These are phyloP conservation scores for Columba guinea DNA, from an alignment of 2,797 vertebrate genomes.

Conservation along the genomic window DNA sequence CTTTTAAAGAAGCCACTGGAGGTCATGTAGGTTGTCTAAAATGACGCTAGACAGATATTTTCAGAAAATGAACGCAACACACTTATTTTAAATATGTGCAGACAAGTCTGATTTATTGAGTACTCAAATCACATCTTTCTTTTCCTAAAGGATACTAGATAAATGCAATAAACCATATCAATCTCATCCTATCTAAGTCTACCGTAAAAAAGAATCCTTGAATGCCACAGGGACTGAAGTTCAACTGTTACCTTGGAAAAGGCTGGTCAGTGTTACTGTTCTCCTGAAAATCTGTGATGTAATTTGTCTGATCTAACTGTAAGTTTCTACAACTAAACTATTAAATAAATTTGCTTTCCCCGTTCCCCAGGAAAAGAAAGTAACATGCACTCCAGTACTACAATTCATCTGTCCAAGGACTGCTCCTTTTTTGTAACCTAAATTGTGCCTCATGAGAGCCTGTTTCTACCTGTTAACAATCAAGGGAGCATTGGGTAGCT, in stretches of 20 bases:
- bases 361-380: neutral
- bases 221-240: neutral
- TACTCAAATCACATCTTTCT: neutral
- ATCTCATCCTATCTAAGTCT: neutral
- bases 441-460: neutral
- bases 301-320: neutral
- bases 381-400: neutral
- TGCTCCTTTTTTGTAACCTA: neutral
- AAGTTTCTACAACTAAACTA: neutral
- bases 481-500: neutral
- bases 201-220: neutral
- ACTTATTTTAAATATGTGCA: conserved; percentile 10
- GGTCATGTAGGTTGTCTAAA: neutral
- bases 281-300: neutral
- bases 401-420: neutral
- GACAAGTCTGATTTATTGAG: conserved; percentile 7
- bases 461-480: neutral
- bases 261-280: neutral
- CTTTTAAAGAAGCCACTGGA: neutral
- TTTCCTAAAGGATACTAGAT: neutral
- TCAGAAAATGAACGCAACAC: neutral
- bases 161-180: neutral
- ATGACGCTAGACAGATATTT: neutral
- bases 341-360: neutral
- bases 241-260: neutral